Conservation (phyloP, 2,113 vertebrate genomes). For the Larimichthys polyactis region DNA sequence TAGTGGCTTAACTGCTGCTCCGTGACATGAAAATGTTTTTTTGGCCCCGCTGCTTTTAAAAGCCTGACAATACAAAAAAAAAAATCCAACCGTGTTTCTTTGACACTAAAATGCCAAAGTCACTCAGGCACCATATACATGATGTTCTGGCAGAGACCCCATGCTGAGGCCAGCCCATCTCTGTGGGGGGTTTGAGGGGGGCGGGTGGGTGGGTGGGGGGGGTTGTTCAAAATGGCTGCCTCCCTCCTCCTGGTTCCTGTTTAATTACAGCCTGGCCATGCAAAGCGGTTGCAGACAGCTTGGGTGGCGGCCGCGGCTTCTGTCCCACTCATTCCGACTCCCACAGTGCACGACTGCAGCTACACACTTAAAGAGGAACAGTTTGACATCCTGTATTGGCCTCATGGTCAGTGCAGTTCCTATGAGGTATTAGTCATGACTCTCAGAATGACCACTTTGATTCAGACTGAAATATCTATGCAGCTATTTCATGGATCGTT, state of each 20-base stretch:
- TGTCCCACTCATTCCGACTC: slow-evolving; percentile 69
- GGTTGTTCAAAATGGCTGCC: slow-evolving; percentile 68
- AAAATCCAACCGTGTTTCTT: slow-evolving; percentile 3
- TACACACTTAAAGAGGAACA: slow-evolving; percentile 22
- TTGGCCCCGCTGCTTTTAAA: slow-evolving; percentile 2
- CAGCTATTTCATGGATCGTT: background rate
- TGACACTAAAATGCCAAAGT: slow-evolving; percentile 1
- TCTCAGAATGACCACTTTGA: background rate
- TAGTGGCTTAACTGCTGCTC: background rate
- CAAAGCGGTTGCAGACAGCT: slow-evolving; percentile 67
- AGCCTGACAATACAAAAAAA: slow-evolving; percentile 4
- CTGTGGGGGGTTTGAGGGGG: slow-evolving; percentile 26
- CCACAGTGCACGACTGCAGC: slow-evolving; percentile 46
- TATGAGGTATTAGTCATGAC: background rate
- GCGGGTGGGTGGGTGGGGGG: slow-evolving; percentile 24
- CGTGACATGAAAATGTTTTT: slow-evolving; percentile 3
- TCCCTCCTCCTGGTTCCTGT: slow-evolving; percentile 73
- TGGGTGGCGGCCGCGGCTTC: slow-evolving; percentile 75
- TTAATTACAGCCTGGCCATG: slow-evolving; percentile 80
- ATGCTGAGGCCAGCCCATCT: slow-evolving; percentile 54
- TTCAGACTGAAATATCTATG: background rate
- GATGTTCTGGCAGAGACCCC: slow-evolving; percentile 42
- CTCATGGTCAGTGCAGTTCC: slow-evolving; percentile 4
- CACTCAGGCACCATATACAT: slow-evolving; percentile 24
- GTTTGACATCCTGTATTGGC: slow-evolving; percentile 41